Conservation (phyloP, 1,140 invertebrate genomes). For the Platyscapa corneri region DNA sequence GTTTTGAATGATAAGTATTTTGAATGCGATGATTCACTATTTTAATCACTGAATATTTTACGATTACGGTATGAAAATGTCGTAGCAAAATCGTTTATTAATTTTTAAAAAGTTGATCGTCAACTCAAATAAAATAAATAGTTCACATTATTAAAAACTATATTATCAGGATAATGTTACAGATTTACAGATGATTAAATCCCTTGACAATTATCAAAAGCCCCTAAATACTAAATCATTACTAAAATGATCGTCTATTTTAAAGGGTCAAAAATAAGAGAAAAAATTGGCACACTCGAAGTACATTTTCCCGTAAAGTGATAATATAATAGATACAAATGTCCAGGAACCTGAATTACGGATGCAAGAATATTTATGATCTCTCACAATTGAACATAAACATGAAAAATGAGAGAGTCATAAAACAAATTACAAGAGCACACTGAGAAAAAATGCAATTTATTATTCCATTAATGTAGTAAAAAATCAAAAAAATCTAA, state of each 20-base stretch:
- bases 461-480: constrained; percentile 11
- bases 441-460: constrained; percentile 43
- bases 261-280: neutral
- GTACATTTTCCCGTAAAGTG: neutral
- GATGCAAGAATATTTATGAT: constrained; percentile 5
- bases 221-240: too few species aligned
- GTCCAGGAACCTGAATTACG: neutral
- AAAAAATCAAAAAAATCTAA: constrained; percentile 48
- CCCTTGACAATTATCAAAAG: too few species aligned
- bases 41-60: neutral
- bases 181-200: too few species aligned
- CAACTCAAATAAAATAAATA: too few species aligned
- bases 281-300: neutral
- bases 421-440: constrained; percentile 1
- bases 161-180: too few species aligned
- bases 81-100: too few species aligned
- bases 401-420: constrained; percentile 30
- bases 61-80: neutral
- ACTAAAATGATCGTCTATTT: neutral
- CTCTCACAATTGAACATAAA: constrained; percentile 27
- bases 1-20: neutral
- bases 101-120: too few species aligned
- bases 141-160: too few species aligned
- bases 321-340: neutral
- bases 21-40: neutral